A percentile compares a stretch with the other conserved stretches of the same genome.
Conservation (phyloP, 2,888 invertebrate genomes). For the Incurvaria masculella region DNA sequence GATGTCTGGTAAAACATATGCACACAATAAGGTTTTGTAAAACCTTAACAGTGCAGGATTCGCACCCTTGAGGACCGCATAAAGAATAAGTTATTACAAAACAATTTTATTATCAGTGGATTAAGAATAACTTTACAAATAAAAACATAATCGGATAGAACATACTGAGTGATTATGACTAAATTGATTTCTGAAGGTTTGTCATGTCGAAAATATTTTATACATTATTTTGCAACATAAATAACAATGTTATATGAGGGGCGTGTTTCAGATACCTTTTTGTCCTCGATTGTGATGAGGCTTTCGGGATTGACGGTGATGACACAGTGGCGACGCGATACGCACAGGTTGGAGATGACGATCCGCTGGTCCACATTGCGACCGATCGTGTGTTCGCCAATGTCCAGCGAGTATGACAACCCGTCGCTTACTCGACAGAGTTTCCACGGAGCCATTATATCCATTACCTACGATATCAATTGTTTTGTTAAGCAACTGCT, state of each 20-base stretch:
- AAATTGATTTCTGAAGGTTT: neutral
- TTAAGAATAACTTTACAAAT: neutral
- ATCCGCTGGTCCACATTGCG: constrained; percentile 33
- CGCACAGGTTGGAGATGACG: constrained; percentile 33
- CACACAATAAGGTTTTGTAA: too few relatives aligned
- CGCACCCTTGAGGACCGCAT: too few relatives aligned
- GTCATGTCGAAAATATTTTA: neutral
- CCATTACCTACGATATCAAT: too few relatives aligned
- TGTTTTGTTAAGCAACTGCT: too few relatives aligned
- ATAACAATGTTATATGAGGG: too few relatives aligned
- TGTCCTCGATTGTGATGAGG: constrained; percentile 34
- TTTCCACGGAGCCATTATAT: constrained; percentile 40
- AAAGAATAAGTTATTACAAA: neutral
- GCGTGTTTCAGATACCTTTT: constrained; percentile 28
- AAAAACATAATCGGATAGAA: neutral
- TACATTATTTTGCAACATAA: neutral
- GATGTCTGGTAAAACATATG: too few relatives aligned
- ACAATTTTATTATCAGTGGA: neutral
- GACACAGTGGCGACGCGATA: constrained; percentile 42
- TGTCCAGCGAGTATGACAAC: constrained; percentile 34
- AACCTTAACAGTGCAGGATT: too few relatives aligned
- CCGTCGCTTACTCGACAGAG: constrained; percentile 32
- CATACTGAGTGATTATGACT: neutral
- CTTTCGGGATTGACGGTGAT: constrained; percentile 28
- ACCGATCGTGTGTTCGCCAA: constrained; percentile 36